Base-by-base conservation (phyloP, 2,888 invertebrate species). In the Andrena bicolor region DNA sequence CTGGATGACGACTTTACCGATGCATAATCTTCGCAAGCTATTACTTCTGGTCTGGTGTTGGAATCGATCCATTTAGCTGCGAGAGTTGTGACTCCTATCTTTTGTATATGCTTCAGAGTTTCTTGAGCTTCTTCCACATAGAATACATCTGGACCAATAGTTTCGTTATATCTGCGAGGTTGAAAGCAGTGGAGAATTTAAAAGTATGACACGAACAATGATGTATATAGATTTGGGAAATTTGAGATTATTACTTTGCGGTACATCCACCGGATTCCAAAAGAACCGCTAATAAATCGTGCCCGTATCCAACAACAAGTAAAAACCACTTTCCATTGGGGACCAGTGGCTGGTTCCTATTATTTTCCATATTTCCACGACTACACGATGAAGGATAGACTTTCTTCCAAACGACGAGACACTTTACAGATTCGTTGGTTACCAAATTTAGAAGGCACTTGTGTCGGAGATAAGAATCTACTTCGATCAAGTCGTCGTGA, bases 41-140 rank as follows among this genome's bases (percentile, higher is more conserved):
- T 86, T n/a, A 94, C 94, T 90, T 96, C 96, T 0, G 96, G 96
- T 28, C 96, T 95, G 0, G 96, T 95, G 91, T 97, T 97, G 0
- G 96, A 95, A 0, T 95, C 92, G 81, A 97, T 95, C 96, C 97
- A 96, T 10, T 96, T 95, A 56, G 96, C 95, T 10, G 97, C 95
- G 69, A 97, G 94, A 85, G 96, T 96, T 81, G 97, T 95, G 26
- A 98, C 95, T 3, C 97, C 97, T 16, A 97, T 96, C 85, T 97
- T 97, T 88, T 96, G 96, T 0, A 98, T 94, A 85, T 97, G 96
- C 68, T 97, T 96, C 2, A 98, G 93, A 1, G 98, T 98, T 83
- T 97, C 97, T 93, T 97, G 97, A 69, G 97, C 98, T 94, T 98
- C 98, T 94, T 98, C 98, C 0, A 98, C 97, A 90, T 98, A 98